These are phyloP conservation scores for Lamprologus callipterus DNA, from an alignment of 2,113 vertebrate genomes.

Conservation along the genomic window DNA sequence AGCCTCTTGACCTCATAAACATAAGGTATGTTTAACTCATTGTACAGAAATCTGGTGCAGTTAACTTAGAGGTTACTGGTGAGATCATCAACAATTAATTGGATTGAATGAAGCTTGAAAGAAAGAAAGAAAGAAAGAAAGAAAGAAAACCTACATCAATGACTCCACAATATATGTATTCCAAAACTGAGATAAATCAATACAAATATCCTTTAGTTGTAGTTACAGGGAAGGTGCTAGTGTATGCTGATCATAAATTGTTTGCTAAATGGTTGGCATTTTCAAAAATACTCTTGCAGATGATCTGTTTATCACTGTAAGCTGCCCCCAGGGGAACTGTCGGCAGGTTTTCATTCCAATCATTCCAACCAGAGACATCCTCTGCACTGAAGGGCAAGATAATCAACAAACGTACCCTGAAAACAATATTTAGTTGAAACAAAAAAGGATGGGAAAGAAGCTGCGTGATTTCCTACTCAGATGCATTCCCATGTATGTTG, in stretches of 20 bases:
- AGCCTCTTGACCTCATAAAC: not conserved
- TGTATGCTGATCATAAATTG: not conserved
- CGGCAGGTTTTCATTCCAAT: not conserved
- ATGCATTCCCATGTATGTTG: not conserved
- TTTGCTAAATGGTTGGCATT: not conserved
- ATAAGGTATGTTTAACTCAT: not conserved
- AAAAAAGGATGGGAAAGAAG: not conserved
- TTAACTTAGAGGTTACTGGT: not conserved
- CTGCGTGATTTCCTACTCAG: not conserved
- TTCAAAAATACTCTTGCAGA: not conserved
- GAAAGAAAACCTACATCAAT: not conserved
- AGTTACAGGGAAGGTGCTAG: not conserved
- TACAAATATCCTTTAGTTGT: not conserved
- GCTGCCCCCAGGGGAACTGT: not conserved
- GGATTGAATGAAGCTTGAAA: not conserved
- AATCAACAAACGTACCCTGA: not conserved
- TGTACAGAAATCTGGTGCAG: not conserved
- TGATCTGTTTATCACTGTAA: not conserved
- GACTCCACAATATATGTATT: not conserved
- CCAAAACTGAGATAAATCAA: not conserved
- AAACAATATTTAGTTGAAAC: not conserved
- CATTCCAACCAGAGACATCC: not conserved
- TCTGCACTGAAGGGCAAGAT: not conserved
- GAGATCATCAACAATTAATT: not conserved
- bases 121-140: not conserved